phyloP scores from a whole-genome alignment of 2,113 vertebrate genomes.

The Cyrtonyx montezumae region DNA sequence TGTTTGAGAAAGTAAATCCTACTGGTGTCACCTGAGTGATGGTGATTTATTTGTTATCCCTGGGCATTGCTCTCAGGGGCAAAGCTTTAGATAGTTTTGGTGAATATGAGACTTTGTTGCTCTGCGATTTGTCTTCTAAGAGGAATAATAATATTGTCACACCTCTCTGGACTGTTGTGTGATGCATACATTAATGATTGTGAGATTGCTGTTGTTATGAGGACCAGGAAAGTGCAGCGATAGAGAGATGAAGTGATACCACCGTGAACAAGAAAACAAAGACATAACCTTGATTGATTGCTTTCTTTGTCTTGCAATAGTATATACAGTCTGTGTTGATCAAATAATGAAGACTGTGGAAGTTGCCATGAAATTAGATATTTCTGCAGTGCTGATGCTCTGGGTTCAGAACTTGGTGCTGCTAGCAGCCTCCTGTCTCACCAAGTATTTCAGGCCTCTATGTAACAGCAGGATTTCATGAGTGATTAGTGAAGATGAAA shows the following conservation, averaged over 20 bases:
- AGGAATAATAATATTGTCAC: not conserved
- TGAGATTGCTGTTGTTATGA: not conserved
- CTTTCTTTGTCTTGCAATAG: not conserved
- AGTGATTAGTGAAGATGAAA: not conserved
- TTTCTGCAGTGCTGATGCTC: not conserved
- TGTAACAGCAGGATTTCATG: not conserved
- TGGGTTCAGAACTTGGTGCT: rapidly evolving
- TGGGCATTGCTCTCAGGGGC: not conserved
- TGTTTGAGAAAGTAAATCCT: not conserved
- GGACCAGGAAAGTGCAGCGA: not conserved
- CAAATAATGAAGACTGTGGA: not conserved
- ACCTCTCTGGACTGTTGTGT: not conserved
- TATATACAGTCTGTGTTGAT: not conserved
- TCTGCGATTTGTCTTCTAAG: not conserved
- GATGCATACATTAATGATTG: not conserved
- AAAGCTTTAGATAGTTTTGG: not conserved
- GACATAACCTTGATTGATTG: not conserved
- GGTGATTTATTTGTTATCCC: not conserved
- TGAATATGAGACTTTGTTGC: not conserved
- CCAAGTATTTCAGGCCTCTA: not conserved
- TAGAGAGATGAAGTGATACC: not conserved
- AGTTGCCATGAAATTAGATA: not conserved
- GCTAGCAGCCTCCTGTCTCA: not conserved
- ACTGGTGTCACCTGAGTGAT: not conserved
- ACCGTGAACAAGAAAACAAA: not conserved